These are phyloP conservation scores for Lycaena phlaeas DNA, from an alignment of 2,888 invertebrate species.

Conservation along the genomic window DNA sequence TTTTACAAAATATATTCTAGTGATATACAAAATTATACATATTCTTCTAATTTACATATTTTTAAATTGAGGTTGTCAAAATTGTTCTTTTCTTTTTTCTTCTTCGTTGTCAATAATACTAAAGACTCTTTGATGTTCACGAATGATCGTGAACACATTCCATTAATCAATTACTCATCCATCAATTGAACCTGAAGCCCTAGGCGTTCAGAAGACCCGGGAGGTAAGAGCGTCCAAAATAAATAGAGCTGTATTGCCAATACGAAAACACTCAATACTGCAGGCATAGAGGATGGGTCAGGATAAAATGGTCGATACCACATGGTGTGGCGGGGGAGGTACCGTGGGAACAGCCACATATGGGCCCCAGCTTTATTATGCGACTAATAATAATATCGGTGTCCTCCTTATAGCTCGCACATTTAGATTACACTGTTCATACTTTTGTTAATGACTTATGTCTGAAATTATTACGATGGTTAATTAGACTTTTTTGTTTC, in stretches of 20 bases:
- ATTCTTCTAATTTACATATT: too few species aligned
- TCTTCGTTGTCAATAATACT: too few species aligned
- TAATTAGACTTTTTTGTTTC: too few species aligned
- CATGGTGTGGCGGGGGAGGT: conserved; percentile 42
- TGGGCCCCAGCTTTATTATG: conserved; percentile 66
- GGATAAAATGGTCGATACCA: conserved; percentile 42
- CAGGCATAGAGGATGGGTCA: conserved; percentile 31
- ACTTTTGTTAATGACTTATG: too few species aligned
- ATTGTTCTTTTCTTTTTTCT: too few species aligned
- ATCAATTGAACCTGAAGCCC: conserved; percentile 57
- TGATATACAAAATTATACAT: too few species aligned
- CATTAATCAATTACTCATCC: conserved; percentile 63
- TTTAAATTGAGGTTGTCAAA: too few species aligned
- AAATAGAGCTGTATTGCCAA: conserved; percentile 27
- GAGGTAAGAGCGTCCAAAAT: conserved; percentile 48
- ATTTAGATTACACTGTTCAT: conserved; percentile 50
- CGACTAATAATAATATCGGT: conserved; percentile 58
- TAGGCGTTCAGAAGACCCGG: conserved; percentile 57
- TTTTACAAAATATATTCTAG: too few species aligned
- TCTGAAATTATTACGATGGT: too few species aligned
- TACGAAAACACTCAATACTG: conserved; percentile 14
- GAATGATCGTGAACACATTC: too few species aligned
- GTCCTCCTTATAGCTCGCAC: conserved; percentile 41
- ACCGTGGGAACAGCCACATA: conserved; percentile 64
- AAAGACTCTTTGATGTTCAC: too few species aligned